Base-by-base conservation (phyloP, 2,888 invertebrate species). In the Entomobrya multifasciata region DNA sequence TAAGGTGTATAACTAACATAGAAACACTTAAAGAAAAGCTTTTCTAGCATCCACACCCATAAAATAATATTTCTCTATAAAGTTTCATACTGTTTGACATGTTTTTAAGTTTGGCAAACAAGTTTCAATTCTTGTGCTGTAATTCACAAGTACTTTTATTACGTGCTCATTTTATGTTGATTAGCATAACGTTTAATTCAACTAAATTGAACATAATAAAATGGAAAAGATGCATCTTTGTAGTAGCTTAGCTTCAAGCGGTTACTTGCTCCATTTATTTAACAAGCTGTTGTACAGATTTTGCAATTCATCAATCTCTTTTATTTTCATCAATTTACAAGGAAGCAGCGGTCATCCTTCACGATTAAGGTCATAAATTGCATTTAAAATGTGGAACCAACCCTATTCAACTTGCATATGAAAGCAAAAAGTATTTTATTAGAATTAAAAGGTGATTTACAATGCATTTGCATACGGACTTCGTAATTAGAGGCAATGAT, bases 271-370 rank as follows among this genome's bases (percentile, higher is more conserved):
- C 80, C 36, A 36, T 70, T 70, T 70, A 81, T 81, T 70, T 36
- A 36, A 36, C 80, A 81, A 52, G 55, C 27, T 47, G 41, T 41
- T 36, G 4, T 8, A 36, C 8, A 44, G 41, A 70, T 81, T 81
- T 70, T 70, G 80, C 70, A 70, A 81, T 81, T 27, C 70, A 81
- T 81, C 80, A 81, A 81, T 81, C 80, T 70, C 41, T 57, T 81
- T 81, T 55, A 55, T 81, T 81, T 78, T 65, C 79, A 36, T 30
- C 65, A 65, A 67, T 67, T 4, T 15, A 67, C 41, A 20, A n/a
- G 25, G 57, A 36, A 36, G 20, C 67, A 67, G 67, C 67, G 67
- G 67, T 22, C 67, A 67, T 41, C 44, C 67, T 67, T 67, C 67
- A 67, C 11, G 20, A 67, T 67, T 41, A 65, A 4, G 15, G 65